Base-by-base conservation (phyloP, 2,113 vertebrate genomes). In the Girardinichthys multiradiatus region DNA sequence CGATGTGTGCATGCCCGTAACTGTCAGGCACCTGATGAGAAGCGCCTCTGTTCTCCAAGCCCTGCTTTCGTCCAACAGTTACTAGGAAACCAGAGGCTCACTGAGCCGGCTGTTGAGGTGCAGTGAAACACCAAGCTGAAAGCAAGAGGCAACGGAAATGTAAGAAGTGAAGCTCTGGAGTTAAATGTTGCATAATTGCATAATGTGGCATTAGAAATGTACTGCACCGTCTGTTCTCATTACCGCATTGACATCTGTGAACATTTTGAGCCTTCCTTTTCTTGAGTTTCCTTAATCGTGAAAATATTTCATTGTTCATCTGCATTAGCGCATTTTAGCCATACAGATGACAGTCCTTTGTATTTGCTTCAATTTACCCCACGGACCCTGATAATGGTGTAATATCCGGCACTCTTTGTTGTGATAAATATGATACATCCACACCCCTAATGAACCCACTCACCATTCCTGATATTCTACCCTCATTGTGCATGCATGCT, bases 31-130 rank as follows among this genome's bases (percentile, higher is more conserved):
- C 62, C 59, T 76, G 57, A 59, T 15, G 42, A 86, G 59, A 58
- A 65, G 62, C 85, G 39, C 37, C 31, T 70, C 48, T 1, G 12
- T 54, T 79, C 69, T 54, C 63, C 42, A 21, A 81, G 68, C 66
- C 68, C 67, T 63, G 2, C 28, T 28, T 77, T 77, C 33, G 71
- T 80, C 74, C 69, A 69, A 74, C 85, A 71, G 90, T 93, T 90
- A 92, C 92, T 93, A 93, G 90, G 92, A 92, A 92, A 93, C 92
- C 65, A 72, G 83, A 79, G 74, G 74, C 77, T 71, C 58, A 4
- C 45, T 15, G 70, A 68, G 83, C 42, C 5, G 59, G 12, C 58
- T 77, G 79, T 33, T 66, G 67, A 70, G 81, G 74, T 66, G 76
- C 66, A n/a, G 68, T 2, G 17, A 76, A 45, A 70, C 69, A 79